Evolutionary conservation across 2,113 vertebrate species (phyloP).

Genomic region (Alethe castanea): DNA sequence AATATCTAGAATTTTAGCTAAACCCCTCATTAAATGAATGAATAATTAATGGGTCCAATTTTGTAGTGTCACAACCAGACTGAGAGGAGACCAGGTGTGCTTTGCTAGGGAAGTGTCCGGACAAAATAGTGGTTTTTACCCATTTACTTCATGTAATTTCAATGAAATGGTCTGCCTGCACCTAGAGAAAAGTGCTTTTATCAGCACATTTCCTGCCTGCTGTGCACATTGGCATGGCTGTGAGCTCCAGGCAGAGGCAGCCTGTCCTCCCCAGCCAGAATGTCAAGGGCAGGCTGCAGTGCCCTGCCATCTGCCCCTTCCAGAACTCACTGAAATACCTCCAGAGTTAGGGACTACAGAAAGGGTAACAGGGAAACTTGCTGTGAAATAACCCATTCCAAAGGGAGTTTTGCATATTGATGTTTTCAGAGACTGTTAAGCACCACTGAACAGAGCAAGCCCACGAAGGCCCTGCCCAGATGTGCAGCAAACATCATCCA

Average conservation of each 20-base stretch:
- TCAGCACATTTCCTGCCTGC: background rate
- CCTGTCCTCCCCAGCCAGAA: background rate
- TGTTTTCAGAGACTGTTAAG: background rate
- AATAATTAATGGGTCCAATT: background rate
- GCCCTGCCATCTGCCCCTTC: background rate
- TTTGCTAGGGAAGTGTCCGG: background rate
- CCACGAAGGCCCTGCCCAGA: background rate
- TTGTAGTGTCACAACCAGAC: background rate
- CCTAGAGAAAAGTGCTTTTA: background rate
- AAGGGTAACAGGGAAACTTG: background rate
- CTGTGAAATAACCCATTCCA: background rate
- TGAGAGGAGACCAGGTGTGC: background rate
- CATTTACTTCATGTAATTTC: background rate
- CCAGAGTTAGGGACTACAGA: background rate
- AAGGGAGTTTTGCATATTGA: background rate
- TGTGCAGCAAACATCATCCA: accelerated
- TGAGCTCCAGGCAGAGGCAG: background rate
- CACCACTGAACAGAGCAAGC: background rate
- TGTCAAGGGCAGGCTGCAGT: background rate
- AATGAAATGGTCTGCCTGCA: background rate
- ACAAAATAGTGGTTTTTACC: background rate
- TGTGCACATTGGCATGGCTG: accelerated
- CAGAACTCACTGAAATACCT: background rate
- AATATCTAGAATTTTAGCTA: background rate
- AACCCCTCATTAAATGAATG: background rate